A percentile compares a stretch with the other conserved stretches of the same genome.
Conservation (phyloP, 2,888 invertebrate genomes). For the Pedicia rivosa region DNA sequence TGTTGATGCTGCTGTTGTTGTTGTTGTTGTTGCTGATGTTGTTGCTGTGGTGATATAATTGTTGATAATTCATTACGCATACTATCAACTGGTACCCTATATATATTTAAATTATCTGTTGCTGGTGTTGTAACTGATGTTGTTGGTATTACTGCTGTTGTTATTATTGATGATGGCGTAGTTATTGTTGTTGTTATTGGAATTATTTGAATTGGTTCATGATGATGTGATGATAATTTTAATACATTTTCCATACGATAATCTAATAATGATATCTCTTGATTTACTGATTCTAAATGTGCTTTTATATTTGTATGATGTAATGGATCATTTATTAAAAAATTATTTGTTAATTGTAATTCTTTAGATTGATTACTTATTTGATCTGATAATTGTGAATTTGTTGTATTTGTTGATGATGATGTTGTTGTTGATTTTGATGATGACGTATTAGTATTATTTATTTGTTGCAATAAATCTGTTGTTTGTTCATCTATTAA, state of each 20-base stretch:
- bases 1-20: slow-evolving; percentile 16
- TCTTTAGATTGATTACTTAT: slow-evolving; percentile 4
- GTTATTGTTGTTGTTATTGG: slow-evolving; percentile 13
- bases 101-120: neutral
- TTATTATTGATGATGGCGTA: neutral
- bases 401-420: slow-evolving; percentile 7
- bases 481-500: slow-evolving; percentile 13
- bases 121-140: slow-evolving; percentile 6
- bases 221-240: slow-evolving; percentile 4
- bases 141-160: slow-evolving; percentile 5
- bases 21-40: slow-evolving; percentile 10
- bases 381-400: neutral
- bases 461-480: too few species aligned
- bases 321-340: slow-evolving; percentile 16
- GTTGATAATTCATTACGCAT: neutral
- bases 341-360: slow-evolving; percentile 5
- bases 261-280: slow-evolving; percentile 38
- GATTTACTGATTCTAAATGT: slow-evolving; percentile 31
- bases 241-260: slow-evolving; percentile 36
- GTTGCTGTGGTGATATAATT: slow-evolving; percentile 3
- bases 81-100: slow-evolving; percentile 12
- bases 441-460: too few species aligned
- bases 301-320: slow-evolving; percentile 20
- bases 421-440: slow-evolving; percentile 7
- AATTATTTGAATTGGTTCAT: slow-evolving; percentile 25